Conservation (phyloP, 2,888 invertebrate species). For the Dicroscelio sp. region DNA sequence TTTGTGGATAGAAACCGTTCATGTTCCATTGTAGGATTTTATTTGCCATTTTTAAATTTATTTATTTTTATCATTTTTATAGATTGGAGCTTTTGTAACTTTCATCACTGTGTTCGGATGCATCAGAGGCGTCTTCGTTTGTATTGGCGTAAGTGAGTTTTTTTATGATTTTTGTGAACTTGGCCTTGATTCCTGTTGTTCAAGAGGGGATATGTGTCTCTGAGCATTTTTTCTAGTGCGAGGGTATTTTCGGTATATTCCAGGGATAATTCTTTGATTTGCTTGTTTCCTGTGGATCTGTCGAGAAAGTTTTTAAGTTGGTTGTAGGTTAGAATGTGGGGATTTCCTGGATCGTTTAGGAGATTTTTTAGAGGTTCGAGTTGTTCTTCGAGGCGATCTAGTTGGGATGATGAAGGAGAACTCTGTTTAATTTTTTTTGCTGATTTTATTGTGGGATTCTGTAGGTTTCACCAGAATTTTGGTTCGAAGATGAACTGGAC, state of each 20-base stretch:
- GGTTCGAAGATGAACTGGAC: neutral
- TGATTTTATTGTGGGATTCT: neutral
- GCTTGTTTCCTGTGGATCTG: neutral
- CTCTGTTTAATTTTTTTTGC: neutral
- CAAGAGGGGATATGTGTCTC: slow-evolving; percentile 11
- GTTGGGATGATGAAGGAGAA: neutral
- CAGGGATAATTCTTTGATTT: neutral
- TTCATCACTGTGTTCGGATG: neutral
- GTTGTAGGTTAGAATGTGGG: neutral
- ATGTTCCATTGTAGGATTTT: slow-evolving; percentile 17
- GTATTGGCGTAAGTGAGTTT: neutral
- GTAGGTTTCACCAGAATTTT: neutral
- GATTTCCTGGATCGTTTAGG: neutral
- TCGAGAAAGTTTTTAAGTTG: neutral
- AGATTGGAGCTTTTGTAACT: slow-evolving; percentile 2
- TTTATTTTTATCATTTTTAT: neutral
- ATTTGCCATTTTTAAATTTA: neutral
- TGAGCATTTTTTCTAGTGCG: slow-evolving; percentile 31
- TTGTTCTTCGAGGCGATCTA: neutral
- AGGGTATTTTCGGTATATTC: neutral
- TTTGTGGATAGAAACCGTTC: neutral
- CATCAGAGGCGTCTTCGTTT: neutral
- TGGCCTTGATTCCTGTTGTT: slow-evolving; percentile 36
- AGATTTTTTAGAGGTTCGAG: neutral
- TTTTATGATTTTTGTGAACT: slow-evolving; percentile 60